A percentile compares a stretch with the other conserved stretches of the same genome.
Conservation (phyloP, 2,888 invertebrate genomes). For the Euplagia quadripunctaria region DNA sequence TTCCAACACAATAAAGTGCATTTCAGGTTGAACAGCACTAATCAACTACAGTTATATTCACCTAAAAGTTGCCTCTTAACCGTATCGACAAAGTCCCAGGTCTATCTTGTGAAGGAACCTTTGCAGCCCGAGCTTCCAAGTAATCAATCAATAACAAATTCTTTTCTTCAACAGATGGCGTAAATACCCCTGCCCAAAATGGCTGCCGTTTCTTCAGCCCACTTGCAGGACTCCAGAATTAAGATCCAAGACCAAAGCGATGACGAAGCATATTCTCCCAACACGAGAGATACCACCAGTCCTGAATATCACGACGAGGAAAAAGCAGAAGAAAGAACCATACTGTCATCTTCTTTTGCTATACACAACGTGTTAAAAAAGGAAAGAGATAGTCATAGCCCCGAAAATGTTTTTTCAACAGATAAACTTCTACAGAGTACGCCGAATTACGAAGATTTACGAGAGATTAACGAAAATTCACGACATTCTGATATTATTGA, state of each 20-base stretch:
- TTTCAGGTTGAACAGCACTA: too few relatives aligned
- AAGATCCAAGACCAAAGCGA: constrained; percentile 83
- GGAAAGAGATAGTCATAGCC: constrained; percentile 80
- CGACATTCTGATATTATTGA: constrained; percentile 69
- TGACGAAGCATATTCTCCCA: constrained; percentile 81
- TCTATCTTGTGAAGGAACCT: too few relatives aligned
- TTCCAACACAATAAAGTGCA: too few relatives aligned
- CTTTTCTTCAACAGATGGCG: constrained; percentile 75
- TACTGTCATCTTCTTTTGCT: constrained; percentile 80
- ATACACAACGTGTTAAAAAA: constrained; percentile 85
- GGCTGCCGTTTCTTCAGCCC: constrained; percentile 84
- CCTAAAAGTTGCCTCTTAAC: too few relatives aligned
- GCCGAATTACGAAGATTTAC: constrained; percentile 74
- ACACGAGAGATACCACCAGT: constrained; percentile 76
- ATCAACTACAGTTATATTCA: too few relatives aligned
- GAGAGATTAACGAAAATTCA: constrained; percentile 59
- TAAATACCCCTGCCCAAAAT: constrained; percentile 67
- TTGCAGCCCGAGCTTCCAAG: too few relatives aligned
- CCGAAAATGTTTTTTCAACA: constrained; percentile 83
- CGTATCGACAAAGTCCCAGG: too few relatives aligned
- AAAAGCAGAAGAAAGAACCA: constrained; percentile 69
- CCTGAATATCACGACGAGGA: constrained; percentile 80
- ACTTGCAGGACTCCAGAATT: constrained; percentile 74
- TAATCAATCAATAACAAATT: neutral
- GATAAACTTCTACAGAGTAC: constrained; percentile 82